Evolutionary conservation across 2,888 invertebrate genomes (phyloP), one percentile per base, ranked within the genome.

Genomic region (Philaethria dido): DNA sequence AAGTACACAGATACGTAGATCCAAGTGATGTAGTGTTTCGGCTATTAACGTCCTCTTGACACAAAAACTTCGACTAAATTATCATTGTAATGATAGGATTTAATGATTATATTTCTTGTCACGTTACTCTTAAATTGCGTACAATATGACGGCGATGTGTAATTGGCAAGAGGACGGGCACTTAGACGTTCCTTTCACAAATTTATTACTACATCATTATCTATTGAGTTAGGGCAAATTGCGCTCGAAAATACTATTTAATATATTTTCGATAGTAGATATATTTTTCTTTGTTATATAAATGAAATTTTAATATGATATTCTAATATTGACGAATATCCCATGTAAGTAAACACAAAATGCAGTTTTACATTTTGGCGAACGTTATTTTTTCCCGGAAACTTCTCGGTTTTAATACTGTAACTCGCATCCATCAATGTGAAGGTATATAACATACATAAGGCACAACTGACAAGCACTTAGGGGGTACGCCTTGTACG

Each of bases 141-240:
- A 54, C 45, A 50, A 50, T 61, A 61, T 66, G 54, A 22, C 47
- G 57, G 50, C 33, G 45, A 64, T 57, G 29, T 47, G 42, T 57
- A 57, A 57, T 57, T 57, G 57, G 39, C 39, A 57, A 57, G 57
- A 22, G 42, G 57, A 29, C 62, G 25, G 47, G 33, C 44, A 45
- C 29, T 59, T 33, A 18, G 50, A 50, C 50, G 68, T 50, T 54
- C 66, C 68, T 68, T 72, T 69, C 69, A 68, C 69, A 66, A 66
- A 70, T 68, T 70, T 68, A 70, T 68, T 70, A 72, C 68, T 64
- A 62, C 65, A 61, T 62, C 61, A 69, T 69, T 66, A 69, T 62
- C 69, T 68, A 72, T 70, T 64, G 68, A 66, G 66, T 42, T 59
- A 47, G 29, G 33, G 59, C 57, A 63, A 66, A 55, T 64, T 68